Evolutionary conservation across 2,888 invertebrate species (phyloP), one percentile per base, ranked within the genome.

Genomic region (Byasa hedistus): DNA sequence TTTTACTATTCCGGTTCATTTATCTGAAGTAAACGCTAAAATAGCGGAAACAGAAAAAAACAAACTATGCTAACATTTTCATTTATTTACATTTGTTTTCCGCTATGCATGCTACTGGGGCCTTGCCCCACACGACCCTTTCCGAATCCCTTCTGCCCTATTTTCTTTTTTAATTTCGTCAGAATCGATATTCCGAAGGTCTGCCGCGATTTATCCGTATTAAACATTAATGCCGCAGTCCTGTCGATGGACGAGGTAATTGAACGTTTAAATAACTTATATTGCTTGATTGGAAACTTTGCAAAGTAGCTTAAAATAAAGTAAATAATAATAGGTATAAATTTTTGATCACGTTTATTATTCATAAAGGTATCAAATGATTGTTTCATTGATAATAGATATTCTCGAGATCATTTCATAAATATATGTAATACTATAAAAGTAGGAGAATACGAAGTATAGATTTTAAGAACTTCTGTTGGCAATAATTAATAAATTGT

Each of bases 181-280:
- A 59, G 70, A 85, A 87, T 87, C 87, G 84, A 87, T 87, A 86
- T 76, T 73, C 73, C 71, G 79, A 84, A 83, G 84, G 84, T 78
- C 73, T 72, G 73, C 75, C 73, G 75, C 75, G 74, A 78, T 75
- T 80, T 81, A 77, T 73, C 64, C 65, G 68, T 73, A 80, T 81
- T 74, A 82, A 83, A 83, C 78, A 80, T 84, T 74, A 70, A 60
- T 57, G 59, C 24, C 57, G 64, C 24, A 48, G 1, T 60, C 59
- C 57, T 59, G 48, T 56, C 15, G 32, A 66, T 59, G n/a, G 65
- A 36, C 36, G 36, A 24, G 65, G 61, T 52, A 66, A 69, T 61
- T 69, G 55, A 27, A 39, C 7, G 39, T 68, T 68, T 57, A 65
- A 69, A 68, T 61, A 54, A 54, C 22, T 39, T 39, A 22, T 22